A percentile compares a stretch with the other conserved stretches of the same genome.
These are phyloP conservation scores for Mola mola DNA, from an alignment of 2,113 vertebrate species.

Conservation along the genomic window DNA sequence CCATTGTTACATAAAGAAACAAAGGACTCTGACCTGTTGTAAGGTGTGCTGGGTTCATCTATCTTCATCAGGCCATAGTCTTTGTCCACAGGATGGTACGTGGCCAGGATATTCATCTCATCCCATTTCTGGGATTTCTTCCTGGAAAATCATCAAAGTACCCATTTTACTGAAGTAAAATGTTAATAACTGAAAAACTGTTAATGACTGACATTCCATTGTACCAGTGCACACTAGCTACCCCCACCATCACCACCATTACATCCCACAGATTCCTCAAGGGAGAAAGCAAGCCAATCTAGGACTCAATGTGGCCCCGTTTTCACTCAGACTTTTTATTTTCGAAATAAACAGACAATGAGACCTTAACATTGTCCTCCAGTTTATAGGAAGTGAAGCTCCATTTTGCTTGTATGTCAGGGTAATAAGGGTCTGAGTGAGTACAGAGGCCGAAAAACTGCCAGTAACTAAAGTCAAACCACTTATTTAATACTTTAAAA, in stretches of 20 bases:
- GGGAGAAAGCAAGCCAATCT: slow-evolving; percentile 36
- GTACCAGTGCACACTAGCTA: slow-evolving; percentile 7
- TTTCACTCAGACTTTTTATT: slow-evolving; percentile 46
- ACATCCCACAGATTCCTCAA: slow-evolving; percentile 12
- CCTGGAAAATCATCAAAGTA: slow-evolving; percentile 83
- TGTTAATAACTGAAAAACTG: too few relatives aligned
- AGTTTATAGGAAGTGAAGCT: neutral
- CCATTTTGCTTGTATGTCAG: slow-evolving; percentile 18
- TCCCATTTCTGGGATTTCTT: slow-evolving; percentile 99
- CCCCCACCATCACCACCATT: neutral
- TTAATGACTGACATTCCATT: neutral
- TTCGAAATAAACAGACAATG: slow-evolving; percentile 33
- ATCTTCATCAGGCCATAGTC: slow-evolving; percentile 99
- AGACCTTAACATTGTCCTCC: neutral
- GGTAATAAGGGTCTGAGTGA: slow-evolving; percentile 9
- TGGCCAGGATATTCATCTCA: slow-evolving; percentile 99
- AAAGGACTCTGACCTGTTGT: slow-evolving; percentile 84
- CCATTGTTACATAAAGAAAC: neutral
- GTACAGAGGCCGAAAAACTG: neutral
- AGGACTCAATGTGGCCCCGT: slow-evolving; percentile 57
- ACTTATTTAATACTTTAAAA: neutral
- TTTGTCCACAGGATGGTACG: slow-evolving; percentile 96
- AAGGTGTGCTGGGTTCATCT: slow-evolving; percentile 97
- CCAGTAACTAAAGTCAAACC: slow-evolving; percentile 20
- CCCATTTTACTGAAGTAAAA: too few relatives aligned